A percentile compares a stretch with the other conserved stretches of the same genome.
These are phyloP conservation scores for Litoditis marina DNA, from an alignment of 2,888 invertebrate species.

Conservation along the genomic window DNA sequence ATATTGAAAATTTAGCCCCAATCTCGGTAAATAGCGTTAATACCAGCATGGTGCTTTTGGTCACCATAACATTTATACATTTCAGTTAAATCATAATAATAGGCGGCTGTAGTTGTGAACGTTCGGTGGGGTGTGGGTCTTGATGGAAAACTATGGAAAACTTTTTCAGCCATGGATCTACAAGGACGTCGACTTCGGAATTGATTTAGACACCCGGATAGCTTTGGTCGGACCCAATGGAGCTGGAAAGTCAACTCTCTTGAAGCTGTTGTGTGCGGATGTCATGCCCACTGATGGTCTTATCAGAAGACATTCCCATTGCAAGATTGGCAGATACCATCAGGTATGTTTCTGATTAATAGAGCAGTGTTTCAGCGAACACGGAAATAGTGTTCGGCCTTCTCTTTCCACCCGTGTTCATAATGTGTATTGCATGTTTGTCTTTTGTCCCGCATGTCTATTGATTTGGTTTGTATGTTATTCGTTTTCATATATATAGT, in stretches of 20 bases:
- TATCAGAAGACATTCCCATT: conserved; percentile 95
- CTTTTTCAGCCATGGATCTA: conserved; percentile 78
- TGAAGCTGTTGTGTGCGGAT: conserved; percentile 91
- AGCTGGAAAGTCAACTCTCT: conserved; percentile 93
- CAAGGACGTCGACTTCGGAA: conserved; percentile 94
- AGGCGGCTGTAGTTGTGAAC: too few species aligned
- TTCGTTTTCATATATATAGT: too few species aligned
- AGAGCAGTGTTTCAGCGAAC: too few species aligned
- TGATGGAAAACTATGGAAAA: neutral
- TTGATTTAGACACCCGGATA: conserved; percentile 89
- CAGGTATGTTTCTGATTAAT: conserved; percentile 68
- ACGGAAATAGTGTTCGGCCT: too few species aligned
- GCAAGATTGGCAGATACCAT: conserved; percentile 94
- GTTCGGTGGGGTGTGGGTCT: too few species aligned
- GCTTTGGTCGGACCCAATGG: conserved; percentile 96
- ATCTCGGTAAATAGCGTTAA: too few species aligned
- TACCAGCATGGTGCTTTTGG: too few species aligned
- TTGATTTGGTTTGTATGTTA: too few species aligned
- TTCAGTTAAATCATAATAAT: too few species aligned
- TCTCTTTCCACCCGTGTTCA: too few species aligned
- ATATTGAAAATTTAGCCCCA: too few species aligned
- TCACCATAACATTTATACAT: conserved; percentile 11
- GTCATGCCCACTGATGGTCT: conserved; percentile 90
- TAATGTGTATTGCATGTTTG: too few species aligned
- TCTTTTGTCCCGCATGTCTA: neutral